Conservation (phyloP, 1,140 invertebrate species). For the Ruditapes philippinarum region DNA sequence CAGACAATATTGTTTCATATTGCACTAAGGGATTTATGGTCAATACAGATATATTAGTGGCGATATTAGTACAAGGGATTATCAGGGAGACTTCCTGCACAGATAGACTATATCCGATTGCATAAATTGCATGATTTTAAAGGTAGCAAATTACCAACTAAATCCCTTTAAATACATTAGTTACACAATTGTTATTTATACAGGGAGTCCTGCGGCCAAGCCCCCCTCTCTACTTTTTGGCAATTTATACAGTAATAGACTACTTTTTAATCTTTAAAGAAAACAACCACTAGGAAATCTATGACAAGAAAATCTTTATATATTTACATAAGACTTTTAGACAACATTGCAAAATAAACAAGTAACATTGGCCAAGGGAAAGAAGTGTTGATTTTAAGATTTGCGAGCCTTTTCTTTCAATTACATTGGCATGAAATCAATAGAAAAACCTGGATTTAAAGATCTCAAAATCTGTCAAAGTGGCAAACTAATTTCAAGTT, state of each 20-base stretch:
- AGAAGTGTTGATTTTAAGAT: constrained; percentile 49
- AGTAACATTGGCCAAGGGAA: background rate
- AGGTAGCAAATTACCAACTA: background rate
- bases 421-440: constrained; percentile 60
- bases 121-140: background rate
- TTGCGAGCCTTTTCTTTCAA: constrained; percentile 35
- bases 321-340: constrained; percentile 15
- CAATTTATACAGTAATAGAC: background rate
- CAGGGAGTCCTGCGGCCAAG: background rate
- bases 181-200: constrained; percentile 2
- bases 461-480: constrained; percentile 8
- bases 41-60: background rate
- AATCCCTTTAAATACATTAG: constrained; percentile 15
- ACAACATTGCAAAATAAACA: constrained; percentile 62
- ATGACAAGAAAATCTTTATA: constrained; percentile 18
- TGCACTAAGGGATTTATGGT: background rate
- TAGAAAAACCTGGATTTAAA: background rate
- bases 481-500: background rate
- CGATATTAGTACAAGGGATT: background rate
- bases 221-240: background rate
- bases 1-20: background rate
- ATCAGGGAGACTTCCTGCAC: background rate
- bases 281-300: background rate
- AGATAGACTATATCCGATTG: background rate
- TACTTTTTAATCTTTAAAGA: constrained; percentile 13